Conservation (phyloP, 2,113 vertebrate genomes). For the Haplochromis burtoni region DNA sequence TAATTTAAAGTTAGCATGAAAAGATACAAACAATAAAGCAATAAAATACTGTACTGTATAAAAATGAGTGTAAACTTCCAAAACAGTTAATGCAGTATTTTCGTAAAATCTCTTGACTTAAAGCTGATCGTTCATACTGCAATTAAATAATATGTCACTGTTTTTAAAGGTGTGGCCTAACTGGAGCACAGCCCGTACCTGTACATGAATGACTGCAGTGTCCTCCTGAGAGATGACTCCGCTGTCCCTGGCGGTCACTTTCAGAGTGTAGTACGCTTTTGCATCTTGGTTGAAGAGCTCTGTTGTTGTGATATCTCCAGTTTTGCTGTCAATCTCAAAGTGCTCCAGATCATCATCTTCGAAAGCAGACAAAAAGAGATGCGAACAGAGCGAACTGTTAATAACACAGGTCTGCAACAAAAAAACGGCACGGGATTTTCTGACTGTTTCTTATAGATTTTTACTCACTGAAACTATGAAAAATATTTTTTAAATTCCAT, state of each 20-base stretch:
- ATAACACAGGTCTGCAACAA: neutral
- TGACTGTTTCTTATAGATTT: neutral
- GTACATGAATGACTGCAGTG: conserved; percentile 70
- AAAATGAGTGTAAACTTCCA: neutral
- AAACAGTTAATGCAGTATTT: neutral
- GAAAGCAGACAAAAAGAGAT: conserved; percentile 3
- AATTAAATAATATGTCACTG: neutral
- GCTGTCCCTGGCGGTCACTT: conserved; percentile 76
- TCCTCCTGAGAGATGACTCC: conserved; percentile 73
- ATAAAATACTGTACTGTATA: neutral
- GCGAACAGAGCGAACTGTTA: neutral
- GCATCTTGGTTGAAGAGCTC: conserved; percentile 55
- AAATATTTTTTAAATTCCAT: neutral
- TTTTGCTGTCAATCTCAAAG: conserved; percentile 82
- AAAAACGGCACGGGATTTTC: neutral
- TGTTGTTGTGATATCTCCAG: conserved; percentile 79
- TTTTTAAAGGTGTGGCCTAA: neutral
- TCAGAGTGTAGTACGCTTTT: conserved; percentile 68
- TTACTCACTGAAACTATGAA: neutral
- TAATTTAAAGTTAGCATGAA: neutral
- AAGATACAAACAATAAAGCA: neutral
- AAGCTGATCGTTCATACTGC: neutral
- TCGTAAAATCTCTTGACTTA: neutral
- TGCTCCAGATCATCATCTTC: conserved; percentile 53
- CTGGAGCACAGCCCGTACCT: conserved; percentile 65